Conservation (phyloP, 2,113 vertebrate genomes). For the Pholis gunnellus region DNA sequence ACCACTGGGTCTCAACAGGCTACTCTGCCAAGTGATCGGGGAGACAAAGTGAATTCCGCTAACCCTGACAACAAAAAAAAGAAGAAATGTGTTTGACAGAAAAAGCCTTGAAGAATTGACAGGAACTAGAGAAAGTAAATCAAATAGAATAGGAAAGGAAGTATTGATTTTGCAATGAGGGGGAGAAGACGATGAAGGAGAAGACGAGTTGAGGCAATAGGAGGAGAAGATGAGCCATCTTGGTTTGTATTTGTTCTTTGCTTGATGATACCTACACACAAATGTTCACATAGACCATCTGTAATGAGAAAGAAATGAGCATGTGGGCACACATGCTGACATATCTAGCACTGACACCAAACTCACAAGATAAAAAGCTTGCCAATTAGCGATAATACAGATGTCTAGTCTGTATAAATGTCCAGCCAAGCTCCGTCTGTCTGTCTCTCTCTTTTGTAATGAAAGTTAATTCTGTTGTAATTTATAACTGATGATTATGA, state of each 20-base stretch:
- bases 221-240: constrained; percentile 25
- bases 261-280: constrained; percentile 27
- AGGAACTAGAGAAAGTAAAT: constrained; percentile 13
- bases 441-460: neutral
- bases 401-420: constrained; percentile 24
- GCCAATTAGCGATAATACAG: constrained; percentile 30
- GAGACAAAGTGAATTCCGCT: neutral
- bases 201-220: constrained; percentile 6
- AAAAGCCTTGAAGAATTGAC: constrained; percentile 1
- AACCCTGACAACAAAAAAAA: neutral
- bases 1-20: constrained; percentile 1
- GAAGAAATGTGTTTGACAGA: neutral
- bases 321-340: neutral
- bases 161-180: constrained; percentile 46
- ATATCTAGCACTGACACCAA: neutral
- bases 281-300: constrained; percentile 22
- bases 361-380: constrained; percentile 8
- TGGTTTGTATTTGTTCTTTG: constrained; percentile 43
- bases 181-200: neutral
- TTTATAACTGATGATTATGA: neutral
- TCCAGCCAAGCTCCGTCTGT: neutral
- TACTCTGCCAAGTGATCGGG: neutral
- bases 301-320: constrained; percentile 28
- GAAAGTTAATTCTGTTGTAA: neutral
- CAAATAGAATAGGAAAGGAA: neutral